Percentiles rank a stretch among this genome's conserved stretches.
These are phyloP conservation scores for Neodiprion virginianus DNA, from an alignment of 1,140 invertebrate genomes.

Conservation along the genomic window DNA sequence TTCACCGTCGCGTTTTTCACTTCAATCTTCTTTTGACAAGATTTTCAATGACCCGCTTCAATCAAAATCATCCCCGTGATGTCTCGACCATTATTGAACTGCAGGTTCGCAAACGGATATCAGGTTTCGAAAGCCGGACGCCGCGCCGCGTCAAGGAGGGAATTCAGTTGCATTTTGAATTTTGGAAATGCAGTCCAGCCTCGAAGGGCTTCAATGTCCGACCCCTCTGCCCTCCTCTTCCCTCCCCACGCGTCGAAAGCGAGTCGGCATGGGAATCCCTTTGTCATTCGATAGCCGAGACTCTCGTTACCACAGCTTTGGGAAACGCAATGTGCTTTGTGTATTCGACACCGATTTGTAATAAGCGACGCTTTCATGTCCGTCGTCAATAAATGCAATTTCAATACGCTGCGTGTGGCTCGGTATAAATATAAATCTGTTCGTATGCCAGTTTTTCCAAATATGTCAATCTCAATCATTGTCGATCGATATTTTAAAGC, in stretches of 20 bases:
- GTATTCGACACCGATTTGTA: slow-evolving; percentile 28
- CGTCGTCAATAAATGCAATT: slow-evolving; percentile 6
- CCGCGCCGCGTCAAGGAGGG: background rate
- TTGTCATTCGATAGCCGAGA: slow-evolving; percentile 57
- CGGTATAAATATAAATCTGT: background rate
- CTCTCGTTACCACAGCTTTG: slow-evolving; percentile 50
- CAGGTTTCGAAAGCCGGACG: too few relatives aligned
- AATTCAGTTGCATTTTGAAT: slow-evolving; percentile 55
- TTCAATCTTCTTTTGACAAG: too few relatives aligned
- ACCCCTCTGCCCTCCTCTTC: slow-evolving; percentile 22
- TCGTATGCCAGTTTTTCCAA: background rate
- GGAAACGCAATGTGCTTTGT: slow-evolving; percentile 42
- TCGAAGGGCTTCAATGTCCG: too few relatives aligned
- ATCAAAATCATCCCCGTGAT: too few relatives aligned
- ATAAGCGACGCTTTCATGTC: slow-evolving; percentile 15
- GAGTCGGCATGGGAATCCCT: slow-evolving; percentile 33
- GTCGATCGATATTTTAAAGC: background rate
- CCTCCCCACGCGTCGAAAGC: slow-evolving; percentile 27
- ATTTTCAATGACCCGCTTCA: too few relatives aligned
- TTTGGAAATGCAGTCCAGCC: slow-evolving; percentile 45
- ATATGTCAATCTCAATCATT: background rate
- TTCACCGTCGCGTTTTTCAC: too few relatives aligned
- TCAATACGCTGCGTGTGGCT: background rate
- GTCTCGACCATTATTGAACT: too few relatives aligned
- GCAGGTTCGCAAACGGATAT: too few relatives aligned